Base-by-base conservation (phyloP, 2,797 vertebrate genomes). In the Argentina silus region DNA sequence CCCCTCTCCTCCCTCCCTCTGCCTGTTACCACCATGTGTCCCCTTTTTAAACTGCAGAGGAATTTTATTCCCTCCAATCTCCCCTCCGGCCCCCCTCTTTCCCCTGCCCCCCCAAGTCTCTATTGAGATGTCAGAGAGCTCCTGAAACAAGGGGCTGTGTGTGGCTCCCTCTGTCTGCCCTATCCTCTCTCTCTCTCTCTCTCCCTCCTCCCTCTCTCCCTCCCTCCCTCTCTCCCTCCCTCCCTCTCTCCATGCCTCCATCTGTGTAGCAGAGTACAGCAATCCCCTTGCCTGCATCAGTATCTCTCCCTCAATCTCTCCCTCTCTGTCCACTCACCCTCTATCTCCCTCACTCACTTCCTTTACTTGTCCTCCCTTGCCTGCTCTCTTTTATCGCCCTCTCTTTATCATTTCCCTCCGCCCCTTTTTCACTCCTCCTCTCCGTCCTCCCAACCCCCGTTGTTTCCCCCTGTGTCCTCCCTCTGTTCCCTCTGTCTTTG, bases 101-200 rank as follows among this genome's bases (percentile, higher is more conserved):
- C n/a, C 44, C 42, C 47, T 21, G 5, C 7, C 45, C 21, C 65
- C 65, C 48, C 65, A 51, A 27, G 65, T 8, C 65, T 67, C 47
- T 51, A 67, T 67, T 67, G 64, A 51, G 64, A 50, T 67, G 64
- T 67, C 47, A 51, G 47, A 36, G 15, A 67, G 47, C 65, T 50
- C 45, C 23, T 2, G 48, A 27, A 67, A 51, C 65, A 23, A 19
- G 47, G 11, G 12, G 19, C 48, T 50, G 65, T 50, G 6, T 64
- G 43, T 64, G 14, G 42, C 42, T 64, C 10, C 10, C 17, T 50
- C 19, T 50, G 44, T 15, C 60, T 7, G 2, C 14, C 27, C 36
- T 7, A 19, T 14, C n/a, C 43, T 3, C 63, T 21, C 17, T 23
- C 56, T 2, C n/a, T 19, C n/a, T 12, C 17, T 3, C 15, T 10